Evolutionary conservation across 2,113 vertebrate genomes (phyloP), one percentile per base, ranked within the genome.

Genomic region (Sinocyclocheilus anshuiensis): DNA sequence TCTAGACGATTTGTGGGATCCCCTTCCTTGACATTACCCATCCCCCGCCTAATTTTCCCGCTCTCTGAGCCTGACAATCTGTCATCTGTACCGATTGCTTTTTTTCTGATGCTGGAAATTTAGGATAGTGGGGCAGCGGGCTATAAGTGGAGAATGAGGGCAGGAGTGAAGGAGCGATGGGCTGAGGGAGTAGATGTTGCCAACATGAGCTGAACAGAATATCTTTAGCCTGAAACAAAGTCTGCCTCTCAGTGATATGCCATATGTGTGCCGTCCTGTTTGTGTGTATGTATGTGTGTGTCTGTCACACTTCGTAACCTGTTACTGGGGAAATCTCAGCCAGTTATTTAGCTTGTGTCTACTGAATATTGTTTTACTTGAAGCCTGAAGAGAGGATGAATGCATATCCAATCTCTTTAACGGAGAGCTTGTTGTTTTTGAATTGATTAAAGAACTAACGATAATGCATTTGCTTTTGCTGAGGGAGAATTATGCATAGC

Each of bases 121-220:
- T 87, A 92, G 93, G 92, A 92, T 91, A 94, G 86, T 93, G 89
- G 93, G 92, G 82, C 93, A 92, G 88, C 87, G 29, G 10, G 20
- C 78, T 86, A 81, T 84, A 85, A 57, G 75, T 63, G 76, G 81
- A 69, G 83, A 85, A 82, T 53, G 55, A 74, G 86, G 26, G 55
- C 81, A 67, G 76, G 39, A 67, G 15, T 48, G 78, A 63, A 39
- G 87, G 88, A 36, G 12, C 16, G 29, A 63, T 67, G 45, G 69
- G 45, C 57, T 16, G 59, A 55, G 45, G 87, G 87, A 74, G n/a
- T 72, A 45, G 55, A 81, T 91, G 77, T 89, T 88, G 77, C 84
- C 86, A 36, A 36, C 74, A 88, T 79, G 81, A 86, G 69, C 77
- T 55, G 61, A 79, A 77, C 72, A 71, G 72, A 86, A 86, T 76